Evolutionary conservation across 2,888 invertebrate species (phyloP).

Genomic region (Lamellibrachia satsuma): DNA sequence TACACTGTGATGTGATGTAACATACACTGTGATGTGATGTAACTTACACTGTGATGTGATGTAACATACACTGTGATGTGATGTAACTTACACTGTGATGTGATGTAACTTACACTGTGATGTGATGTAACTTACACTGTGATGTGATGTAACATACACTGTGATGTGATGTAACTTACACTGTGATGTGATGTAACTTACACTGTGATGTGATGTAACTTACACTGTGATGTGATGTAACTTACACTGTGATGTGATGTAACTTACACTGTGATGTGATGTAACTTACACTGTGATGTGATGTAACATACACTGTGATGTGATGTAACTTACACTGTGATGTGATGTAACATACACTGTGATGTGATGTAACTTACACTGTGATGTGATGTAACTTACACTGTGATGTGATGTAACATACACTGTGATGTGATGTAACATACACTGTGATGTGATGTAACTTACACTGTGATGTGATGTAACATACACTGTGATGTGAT

Average conservation of each 20-base stretch:
- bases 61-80: neutral
- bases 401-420: neutral
- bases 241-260: neutral
- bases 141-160: neutral
- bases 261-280: too few species aligned
- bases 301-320: neutral
- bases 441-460: too few species aligned
- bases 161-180: neutral
- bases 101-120: too few species aligned
- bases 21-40: neutral
- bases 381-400: too few species aligned
- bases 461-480: neutral
- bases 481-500: neutral
- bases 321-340: neutral
- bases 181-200: neutral
- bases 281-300: neutral
- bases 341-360: neutral
- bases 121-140: too few species aligned
- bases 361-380: neutral
- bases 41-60: neutral
- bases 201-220: neutral
- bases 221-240: neutral
- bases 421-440: neutral
- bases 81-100: neutral
- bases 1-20: neutral